These are phyloP conservation scores for Isaurus tuberculatus DNA, from an alignment of 92 coral and sea anemone species.

Conservation along the genomic window DNA sequence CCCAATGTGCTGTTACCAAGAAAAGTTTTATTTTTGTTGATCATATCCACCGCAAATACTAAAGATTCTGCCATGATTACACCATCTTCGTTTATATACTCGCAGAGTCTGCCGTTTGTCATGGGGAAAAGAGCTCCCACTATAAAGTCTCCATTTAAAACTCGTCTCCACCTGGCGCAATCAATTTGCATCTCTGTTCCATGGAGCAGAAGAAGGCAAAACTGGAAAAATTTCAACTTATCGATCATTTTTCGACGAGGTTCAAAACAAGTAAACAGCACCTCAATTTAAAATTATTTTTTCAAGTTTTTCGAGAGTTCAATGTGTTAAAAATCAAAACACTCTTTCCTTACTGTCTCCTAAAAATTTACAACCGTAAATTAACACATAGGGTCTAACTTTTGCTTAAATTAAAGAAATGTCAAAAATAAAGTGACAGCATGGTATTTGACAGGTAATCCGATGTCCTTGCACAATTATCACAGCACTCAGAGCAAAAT, in stretches of 20 bases:
- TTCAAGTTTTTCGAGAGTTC: not conserved
- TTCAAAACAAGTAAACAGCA: not conserved
- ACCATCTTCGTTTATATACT: slow-evolving; percentile 56
- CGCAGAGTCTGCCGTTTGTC: slow-evolving; percentile 61
- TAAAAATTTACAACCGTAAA: slow-evolving; percentile 19
- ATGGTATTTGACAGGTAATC: not conserved
- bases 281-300: not conserved
- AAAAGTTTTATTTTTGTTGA: slow-evolving; percentile 33
- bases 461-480: not conserved
- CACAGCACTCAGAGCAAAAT: not conserved
- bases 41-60: slow-evolving; percentile 55
- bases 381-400: not conserved
- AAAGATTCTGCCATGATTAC: slow-evolving; percentile 74
- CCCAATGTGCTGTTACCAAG: slow-evolving; percentile 64
- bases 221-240: not conserved
- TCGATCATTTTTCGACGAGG: not conserved
- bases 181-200: not conserved
- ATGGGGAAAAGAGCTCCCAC: slow-evolving; percentile 76
- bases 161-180: slow-evolving; percentile 46
- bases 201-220: not conserved
- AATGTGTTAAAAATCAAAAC: not conserved
- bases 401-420: not conserved
- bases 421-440: not conserved
- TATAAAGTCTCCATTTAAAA: slow-evolving; percentile 59
- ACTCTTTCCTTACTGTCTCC: not conserved